Conservation (phyloP, 2,888 invertebrate genomes). For the Hermodice carunculata region DNA sequence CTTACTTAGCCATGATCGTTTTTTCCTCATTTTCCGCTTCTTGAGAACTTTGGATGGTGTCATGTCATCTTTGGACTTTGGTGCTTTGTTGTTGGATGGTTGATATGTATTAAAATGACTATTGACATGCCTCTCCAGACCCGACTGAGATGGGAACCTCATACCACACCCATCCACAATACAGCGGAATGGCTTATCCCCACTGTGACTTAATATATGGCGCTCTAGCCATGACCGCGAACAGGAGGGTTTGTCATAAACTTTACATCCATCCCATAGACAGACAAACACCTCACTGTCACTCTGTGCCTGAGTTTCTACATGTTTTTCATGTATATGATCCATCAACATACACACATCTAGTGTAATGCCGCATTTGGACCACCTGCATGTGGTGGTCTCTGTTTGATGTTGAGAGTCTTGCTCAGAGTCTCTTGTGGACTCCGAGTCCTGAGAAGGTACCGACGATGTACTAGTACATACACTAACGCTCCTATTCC, state of each 20-base stretch:
- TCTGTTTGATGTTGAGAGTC: too few relatives aligned
- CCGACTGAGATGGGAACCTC: conserved; percentile 72
- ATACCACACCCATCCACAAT: conserved; percentile 92
- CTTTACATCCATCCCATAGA: conserved; percentile 94
- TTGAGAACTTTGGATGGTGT: conserved; percentile 86
- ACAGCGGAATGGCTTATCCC: conserved; percentile 94
- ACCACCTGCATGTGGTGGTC: conserved; percentile 61
- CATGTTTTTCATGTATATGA: conserved; percentile 61
- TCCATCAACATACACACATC: conserved; percentile 55
- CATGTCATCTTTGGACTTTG: conserved; percentile 77
- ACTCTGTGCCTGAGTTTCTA: conserved; percentile 73
- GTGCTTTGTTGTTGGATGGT: conserved; percentile 41
- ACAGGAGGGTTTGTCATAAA: conserved; percentile 91
- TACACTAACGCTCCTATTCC: too few relatives aligned
- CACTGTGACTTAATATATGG: conserved; percentile 91
- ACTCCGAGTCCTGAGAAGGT: too few relatives aligned
- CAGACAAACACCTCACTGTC: conserved; percentile 73
- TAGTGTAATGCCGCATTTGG: conserved; percentile 55
- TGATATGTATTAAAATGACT: conserved; percentile 82
- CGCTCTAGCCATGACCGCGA: conserved; percentile 94
- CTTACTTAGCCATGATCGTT: conserved; percentile 81
- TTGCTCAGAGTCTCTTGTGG: too few relatives aligned
- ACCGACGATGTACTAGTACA: too few relatives aligned
- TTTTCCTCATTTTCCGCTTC: conserved; percentile 87
- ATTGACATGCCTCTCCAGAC: conserved; percentile 93